Percentiles rank a stretch among this genome's conserved stretches.
Conservation (phyloP, 1,140 invertebrate genomes). For the Hylyphantes graminicola region DNA sequence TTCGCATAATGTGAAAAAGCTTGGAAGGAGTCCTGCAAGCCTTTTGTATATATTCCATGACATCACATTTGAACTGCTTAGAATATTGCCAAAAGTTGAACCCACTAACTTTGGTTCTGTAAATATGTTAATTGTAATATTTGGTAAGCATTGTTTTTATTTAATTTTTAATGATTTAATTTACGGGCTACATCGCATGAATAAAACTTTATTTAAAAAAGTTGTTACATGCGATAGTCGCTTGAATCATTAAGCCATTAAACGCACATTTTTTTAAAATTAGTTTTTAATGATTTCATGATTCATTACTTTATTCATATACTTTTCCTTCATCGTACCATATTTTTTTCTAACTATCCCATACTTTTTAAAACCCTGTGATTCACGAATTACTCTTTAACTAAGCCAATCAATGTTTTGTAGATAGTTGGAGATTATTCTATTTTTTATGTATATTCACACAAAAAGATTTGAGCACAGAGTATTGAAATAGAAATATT, state of each 20-base stretch:
- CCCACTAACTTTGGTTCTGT: neutral
- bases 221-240: neutral
- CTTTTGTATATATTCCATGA: slow-evolving; percentile 54
- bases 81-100: slow-evolving; percentile 38
- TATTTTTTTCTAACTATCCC: neutral
- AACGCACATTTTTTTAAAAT: neutral
- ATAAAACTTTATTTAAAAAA: neutral
- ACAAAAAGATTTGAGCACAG: neutral
- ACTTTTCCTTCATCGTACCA: too few relatives aligned
- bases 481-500: slow-evolving; percentile 4
- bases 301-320: too few relatives aligned
- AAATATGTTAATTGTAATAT: neutral
- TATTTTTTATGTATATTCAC: neutral
- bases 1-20: slow-evolving; percentile 32
- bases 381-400: slow-evolving; percentile 8
- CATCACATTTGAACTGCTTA: slow-evolving; percentile 28
- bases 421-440: neutral
- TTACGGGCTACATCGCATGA: neutral
- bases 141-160: neutral
- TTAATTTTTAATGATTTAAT: neutral
- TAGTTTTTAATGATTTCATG: too few relatives aligned
- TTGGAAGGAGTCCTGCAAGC: slow-evolving; percentile 55
- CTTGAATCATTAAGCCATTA: neutral
- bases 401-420: neutral
- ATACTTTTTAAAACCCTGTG: neutral